phyloP scores from a whole-genome alignment of 2,797 vertebrate species.

The Malurus splendens region DNA sequence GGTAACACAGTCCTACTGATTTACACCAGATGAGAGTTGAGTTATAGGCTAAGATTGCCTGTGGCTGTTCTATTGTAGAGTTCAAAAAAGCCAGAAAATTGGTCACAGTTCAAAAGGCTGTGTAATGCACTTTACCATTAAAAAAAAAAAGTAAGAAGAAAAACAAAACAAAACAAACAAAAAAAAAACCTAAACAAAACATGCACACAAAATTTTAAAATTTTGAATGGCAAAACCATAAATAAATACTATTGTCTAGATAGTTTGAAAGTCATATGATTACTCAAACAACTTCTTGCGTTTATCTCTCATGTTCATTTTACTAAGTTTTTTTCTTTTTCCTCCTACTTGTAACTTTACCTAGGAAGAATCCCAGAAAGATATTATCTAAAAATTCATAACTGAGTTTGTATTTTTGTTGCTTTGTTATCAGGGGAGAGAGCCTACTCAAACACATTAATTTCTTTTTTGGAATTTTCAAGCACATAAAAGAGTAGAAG shows the following conservation, averaged over 20 bases:
- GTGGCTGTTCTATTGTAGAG: background rate
- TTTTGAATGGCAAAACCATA: background rate
- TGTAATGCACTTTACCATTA: background rate
- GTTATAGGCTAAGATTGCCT: background rate
- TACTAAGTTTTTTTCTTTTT: background rate
- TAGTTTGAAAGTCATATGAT: background rate
- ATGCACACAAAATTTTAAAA: accelerated
- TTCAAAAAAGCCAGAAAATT: background rate
- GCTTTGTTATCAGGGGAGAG: slow-evolving; percentile 43
- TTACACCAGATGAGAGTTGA: background rate
- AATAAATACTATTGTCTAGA: background rate
- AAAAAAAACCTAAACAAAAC: background rate
- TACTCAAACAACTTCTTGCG: background rate
- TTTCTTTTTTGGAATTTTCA: slow-evolving; percentile 43
- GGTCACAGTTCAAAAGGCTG: background rate
- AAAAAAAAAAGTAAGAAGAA: background rate
- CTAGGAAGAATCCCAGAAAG: slow-evolving; percentile 4
- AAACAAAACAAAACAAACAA: background rate
- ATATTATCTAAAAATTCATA: background rate
- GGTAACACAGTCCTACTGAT: background rate
- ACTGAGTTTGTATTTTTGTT: slow-evolving; percentile 14
- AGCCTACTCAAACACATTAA: background rate
- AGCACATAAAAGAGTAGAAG: slow-evolving; percentile 49
- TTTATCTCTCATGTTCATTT: slow-evolving; percentile 2
- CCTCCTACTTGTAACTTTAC: background rate